Evolutionary conservation across 2,888 invertebrate species (phyloP), one percentile per base, ranked within the genome.

Genomic region (Noctua comes): DNA sequence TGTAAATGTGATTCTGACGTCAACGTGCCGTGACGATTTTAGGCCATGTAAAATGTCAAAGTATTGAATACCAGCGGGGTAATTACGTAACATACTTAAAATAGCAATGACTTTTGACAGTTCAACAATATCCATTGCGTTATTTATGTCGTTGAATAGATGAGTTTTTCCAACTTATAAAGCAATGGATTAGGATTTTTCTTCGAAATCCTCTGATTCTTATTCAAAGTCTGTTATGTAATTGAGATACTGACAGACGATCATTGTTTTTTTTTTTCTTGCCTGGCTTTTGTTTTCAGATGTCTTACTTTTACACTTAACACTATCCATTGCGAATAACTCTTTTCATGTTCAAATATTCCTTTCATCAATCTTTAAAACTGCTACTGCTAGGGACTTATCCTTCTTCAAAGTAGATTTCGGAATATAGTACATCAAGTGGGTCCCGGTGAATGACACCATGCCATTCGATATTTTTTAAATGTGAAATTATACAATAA

Each of bases 341-440:
- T 6, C 4, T 36, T 65, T 11, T 36, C 27, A 21, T 62, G n/a
- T 31, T 13, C 27, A 78, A 77, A 36, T n/a, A 48, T 51, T 43
- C 24, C 21, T 43, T 36, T 36, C n/a, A 69, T 64, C 43, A 69
- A 79, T 78, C 43, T 54, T 64, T 57, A 65, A 4, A 65, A 70
- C 24, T 70, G 46, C 7, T 10, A 65, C 46, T 65, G 36, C n/a
- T 27, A n/a, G 64, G 46, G 18, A 65, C 24, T 54, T 24, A 65
- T 51, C 54, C 24, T 10, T 71, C 54, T 36, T 27, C 27, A 46
- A 27, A 27, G n/a, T 71, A 16, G 64, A 36, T 64, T 64, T 46
- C 36, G 43, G 18, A 7, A 7, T 10, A 18, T 54, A 54, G 69
- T 69, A 79, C 24, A 79, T 79, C 46, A 65, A n/a, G 7, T n/a